A percentile compares a stretch with the other conserved stretches of the same genome.
Conservation (phyloP, 2,113 vertebrate genomes). For the Semicossyphus pulcher region DNA sequence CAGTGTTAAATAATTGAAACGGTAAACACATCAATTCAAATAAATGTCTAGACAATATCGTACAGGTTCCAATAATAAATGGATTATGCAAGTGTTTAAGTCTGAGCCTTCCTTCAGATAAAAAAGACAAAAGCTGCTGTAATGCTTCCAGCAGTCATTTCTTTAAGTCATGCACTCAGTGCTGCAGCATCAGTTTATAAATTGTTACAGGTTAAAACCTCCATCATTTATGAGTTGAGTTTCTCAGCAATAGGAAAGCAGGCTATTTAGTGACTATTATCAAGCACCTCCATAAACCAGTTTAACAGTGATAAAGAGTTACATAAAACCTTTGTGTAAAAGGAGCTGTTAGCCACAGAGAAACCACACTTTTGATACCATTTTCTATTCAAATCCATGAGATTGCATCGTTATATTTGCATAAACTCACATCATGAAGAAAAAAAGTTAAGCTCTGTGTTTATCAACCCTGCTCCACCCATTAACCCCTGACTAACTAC, state of each 20-base stretch:
- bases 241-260: background rate
- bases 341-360: background rate
- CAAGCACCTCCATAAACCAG: background rate
- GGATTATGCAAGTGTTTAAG: background rate
- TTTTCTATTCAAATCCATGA: conserved; percentile 14
- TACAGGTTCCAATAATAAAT: background rate
- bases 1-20: conserved; percentile 4
- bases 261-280: background rate
- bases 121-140: background rate
- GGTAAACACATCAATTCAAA: background rate
- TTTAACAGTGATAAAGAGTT: conserved; percentile 4
- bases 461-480: no score
- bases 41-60: background rate
- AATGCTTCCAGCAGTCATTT: background rate
- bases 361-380: background rate
- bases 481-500: no score
- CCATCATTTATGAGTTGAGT: background rate
- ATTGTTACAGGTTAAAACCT: background rate
- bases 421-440: background rate
- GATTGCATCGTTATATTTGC: background rate
- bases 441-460: background rate
- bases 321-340: background rate
- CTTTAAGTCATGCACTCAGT: background rate
- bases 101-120: background rate
- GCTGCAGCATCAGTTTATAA: background rate